Evolutionary conservation across 1,140 invertebrate species (phyloP), one percentile per base, ranked within the genome.

Genomic region (Drosophila mojavensis): DNA sequence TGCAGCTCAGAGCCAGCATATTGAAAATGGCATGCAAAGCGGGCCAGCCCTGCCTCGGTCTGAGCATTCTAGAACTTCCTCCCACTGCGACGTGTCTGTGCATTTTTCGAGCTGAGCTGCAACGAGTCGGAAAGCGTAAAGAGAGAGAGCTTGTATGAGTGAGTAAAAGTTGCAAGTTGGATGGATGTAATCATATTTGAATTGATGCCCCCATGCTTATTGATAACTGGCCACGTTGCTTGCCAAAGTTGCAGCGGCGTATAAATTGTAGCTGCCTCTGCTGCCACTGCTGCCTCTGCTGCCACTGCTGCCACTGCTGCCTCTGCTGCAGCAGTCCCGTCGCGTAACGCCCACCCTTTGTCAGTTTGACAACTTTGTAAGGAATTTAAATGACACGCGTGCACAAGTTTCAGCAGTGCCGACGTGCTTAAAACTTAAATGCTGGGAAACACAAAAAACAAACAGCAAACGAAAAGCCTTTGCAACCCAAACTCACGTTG

Each of bases 1-100:
- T 79, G 89, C 91, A 92, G 68, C 82, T 85, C 61, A 90, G 62
- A 30, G 81, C 78, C 55, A 92, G 70, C 79, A 90, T 79, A 78
- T 90, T 91, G 75, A 92, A 91, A 71, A 78, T 58, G 41, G 75
- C 53, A 75, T 73, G 74, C 65, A 80, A 39, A 65, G 67, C 39
- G 41, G 41, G 26, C 39, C 58, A 24, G 39, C 58, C 56, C 39
- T 53, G 39, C 50, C 45, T 66, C 47, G 61, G 28, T 55, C 48
- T 61, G 20, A 51, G 53, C 50, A 24, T 24, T 45, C 68, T 43
- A 45, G 53, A 28, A 43, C 61, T 36, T 62, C 53, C 26, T 43
- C 24, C 60, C 24, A 17, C 15, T 24, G 28, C 36, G 26, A 45
- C 54, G 60, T 72, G 47, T 53, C 54, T 66, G 67, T 62, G 53